A percentile compares a stretch with the other conserved stretches of the same genome.
Evolutionary conservation across 2,888 invertebrate genomes (phyloP).

Genomic region (Tenthredo amoena): DNA sequence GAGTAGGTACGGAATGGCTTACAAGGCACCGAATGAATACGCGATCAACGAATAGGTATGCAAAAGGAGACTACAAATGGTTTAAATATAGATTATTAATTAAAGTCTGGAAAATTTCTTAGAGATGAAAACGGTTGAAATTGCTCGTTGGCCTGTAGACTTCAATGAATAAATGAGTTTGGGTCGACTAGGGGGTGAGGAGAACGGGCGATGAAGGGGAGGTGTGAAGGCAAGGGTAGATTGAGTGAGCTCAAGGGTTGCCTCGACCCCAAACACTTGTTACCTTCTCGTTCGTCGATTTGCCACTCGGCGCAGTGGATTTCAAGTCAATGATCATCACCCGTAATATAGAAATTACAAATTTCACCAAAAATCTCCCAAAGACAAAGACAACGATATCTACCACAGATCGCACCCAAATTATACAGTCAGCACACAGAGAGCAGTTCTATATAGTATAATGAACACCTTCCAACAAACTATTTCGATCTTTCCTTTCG

Average conservation of each 20-base stretch:
- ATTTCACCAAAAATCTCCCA: background rate
- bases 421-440: background rate
- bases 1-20: conserved; percentile 7
- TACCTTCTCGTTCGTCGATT: conserved; percentile 46
- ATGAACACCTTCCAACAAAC: background rate
- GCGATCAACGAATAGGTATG: background rate
- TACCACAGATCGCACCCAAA: background rate
- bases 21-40: background rate
- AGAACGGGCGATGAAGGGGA: conserved; percentile 38
- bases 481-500: background rate
- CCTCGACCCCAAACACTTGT: conserved; percentile 56
- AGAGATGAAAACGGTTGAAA: conserved; percentile 49
- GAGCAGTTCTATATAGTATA: background rate
- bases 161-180: conserved; percentile 53
- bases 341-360: background rate
- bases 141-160: conserved; percentile 51
- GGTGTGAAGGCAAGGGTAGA: conserved; percentile 54
- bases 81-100: conserved; percentile 47
- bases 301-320: conserved; percentile 36
- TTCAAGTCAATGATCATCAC: conserved; percentile 29
- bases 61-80: conserved; percentile 7
- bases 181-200: conserved; percentile 31
- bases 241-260: conserved; percentile 54
- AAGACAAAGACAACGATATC: background rate
- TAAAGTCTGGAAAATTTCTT: conserved; percentile 37